phyloP scores from a whole-genome alignment of 2,888 invertebrate genomes.

The Conchocele bisecta region DNA sequence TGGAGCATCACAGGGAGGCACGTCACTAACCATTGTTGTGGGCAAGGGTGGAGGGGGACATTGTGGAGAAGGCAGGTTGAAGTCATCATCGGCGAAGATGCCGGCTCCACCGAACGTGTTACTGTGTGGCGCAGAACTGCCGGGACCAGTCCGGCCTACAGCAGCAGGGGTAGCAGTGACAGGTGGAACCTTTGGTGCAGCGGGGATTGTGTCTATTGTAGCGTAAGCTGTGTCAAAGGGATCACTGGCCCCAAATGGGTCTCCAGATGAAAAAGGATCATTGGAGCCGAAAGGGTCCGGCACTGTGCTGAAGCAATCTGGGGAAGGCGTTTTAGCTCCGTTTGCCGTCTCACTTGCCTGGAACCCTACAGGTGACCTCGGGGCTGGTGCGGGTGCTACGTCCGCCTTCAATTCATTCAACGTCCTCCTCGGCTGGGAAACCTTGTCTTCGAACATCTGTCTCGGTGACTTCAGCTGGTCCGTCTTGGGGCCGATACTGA shows the following conservation, averaged over 20 bases:
- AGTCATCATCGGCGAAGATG: conserved; percentile 52
- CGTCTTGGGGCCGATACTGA: conserved; percentile 57
- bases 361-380: conserved; percentile 44
- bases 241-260: conserved; percentile 40
- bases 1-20: conserved; percentile 42
- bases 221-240: conserved; percentile 51
- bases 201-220: neutral
- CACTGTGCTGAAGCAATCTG: conserved; percentile 30
- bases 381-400: conserved; percentile 36
- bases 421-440: conserved; percentile 65
- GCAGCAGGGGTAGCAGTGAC: neutral
- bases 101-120: conserved; percentile 30
- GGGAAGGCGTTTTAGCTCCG: neutral
- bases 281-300: conserved; percentile 23
- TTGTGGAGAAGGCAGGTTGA: conserved; percentile 63
- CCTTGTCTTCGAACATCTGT: conserved; percentile 69
- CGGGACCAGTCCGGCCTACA: conserved; percentile 7
- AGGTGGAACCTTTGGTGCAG: neutral
- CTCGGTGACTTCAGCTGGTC: conserved; percentile 63
- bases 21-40: conserved; percentile 36
- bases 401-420: conserved; percentile 68
- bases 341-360: conserved; percentile 59
- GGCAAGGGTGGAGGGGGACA: conserved; percentile 72
- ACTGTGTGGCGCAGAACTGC: conserved; percentile 16
- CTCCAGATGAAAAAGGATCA: conserved; percentile 17